A percentile compares a stretch with the other conserved stretches of the same genome.
Evolutionary conservation across 53 echinoderm and acorn worm genomes (phyloP).

Genomic region (Paelopatides confundens): DNA sequence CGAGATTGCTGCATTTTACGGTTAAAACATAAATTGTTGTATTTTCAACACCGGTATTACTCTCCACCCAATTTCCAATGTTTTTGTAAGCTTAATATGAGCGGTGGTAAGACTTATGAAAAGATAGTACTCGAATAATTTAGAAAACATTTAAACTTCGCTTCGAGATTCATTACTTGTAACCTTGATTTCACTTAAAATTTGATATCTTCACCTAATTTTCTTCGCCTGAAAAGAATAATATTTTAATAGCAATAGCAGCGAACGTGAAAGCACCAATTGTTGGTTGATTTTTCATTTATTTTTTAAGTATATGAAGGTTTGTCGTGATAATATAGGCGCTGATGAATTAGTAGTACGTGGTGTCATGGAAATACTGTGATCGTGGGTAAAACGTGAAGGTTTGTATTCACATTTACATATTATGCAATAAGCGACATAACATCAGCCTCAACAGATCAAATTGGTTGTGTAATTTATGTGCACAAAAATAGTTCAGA

Average conservation of each 20-base stretch:
- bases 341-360: not conserved
- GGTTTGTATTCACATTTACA: too few relatives aligned
- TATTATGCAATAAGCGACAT: too few relatives aligned
- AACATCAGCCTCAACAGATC: too few relatives aligned
- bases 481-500: too few relatives aligned
- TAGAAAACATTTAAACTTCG: not conserved
- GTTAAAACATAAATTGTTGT: not conserved
- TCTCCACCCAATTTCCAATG: not conserved
- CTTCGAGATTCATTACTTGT: constrained; percentile 11
- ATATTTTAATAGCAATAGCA: not conserved
- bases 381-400: too few relatives aligned
- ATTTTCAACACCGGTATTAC: not conserved
- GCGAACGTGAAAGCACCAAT: not conserved
- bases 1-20: not conserved
- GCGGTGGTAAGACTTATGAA: not conserved
- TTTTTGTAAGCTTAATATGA: not conserved
- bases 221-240: not conserved
- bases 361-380: not conserved
- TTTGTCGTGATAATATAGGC: not conserved
- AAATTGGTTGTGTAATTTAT: too few relatives aligned
- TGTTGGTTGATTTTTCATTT: not conserved
- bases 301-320: not conserved
- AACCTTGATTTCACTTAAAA: constrained; percentile 43
- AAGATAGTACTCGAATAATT: not conserved
- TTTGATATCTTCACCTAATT: constrained; percentile 40